Base-by-base conservation (phyloP, 1,140 invertebrate genomes). In the Spodoptera frugiperda region DNA sequence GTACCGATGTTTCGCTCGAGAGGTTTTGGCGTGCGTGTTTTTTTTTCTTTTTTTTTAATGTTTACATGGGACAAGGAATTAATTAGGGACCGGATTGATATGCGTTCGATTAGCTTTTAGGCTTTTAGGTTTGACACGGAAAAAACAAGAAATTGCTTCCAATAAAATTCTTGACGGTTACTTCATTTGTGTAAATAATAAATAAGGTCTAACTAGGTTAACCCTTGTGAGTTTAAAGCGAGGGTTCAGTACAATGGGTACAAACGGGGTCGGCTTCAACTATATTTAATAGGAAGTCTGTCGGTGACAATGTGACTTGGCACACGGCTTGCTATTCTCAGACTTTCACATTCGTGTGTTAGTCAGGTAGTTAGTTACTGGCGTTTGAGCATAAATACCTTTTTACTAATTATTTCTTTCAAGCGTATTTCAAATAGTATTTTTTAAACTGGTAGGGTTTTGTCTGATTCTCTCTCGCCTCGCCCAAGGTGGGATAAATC, bases 1-100 rank as follows among this genome's bases (percentile, higher is more conserved):
- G 88, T 86, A 80, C 80, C 82, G 84, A 87, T 90, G 88, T 91
- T 92, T 89, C 86, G 87, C 86, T 84, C 83, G 87, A 88, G 86
- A 89, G 84, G 68, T 79, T 90, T 55, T 70, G 46, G 54, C 76
- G 71, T 83, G 80, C 80, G 77, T 79, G 72, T 68, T 81, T 82
- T 79, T 78, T 81, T 76, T 25, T 63, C 53, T 46, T 72, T 76
- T 68, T 72, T 76, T 79, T 78, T 77, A 78, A 83, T 87, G 82
- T 87, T 89, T 83, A 83, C 59, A 67, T 49, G 65, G 83, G 82
- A 82, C 84, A 81, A 87, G 80, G 87, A 87, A 82, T 84, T 88
- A 87, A 89, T 88, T 91, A 87, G 87, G 71, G 78, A 65, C 63
- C 21, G 68, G 30, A 54, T 71, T 67, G 54, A 77, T 57, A 67